Evolutionary conservation across 2,113 vertebrate genomes (phyloP).

Genomic region (Phalacrocorax aristotelis): DNA sequence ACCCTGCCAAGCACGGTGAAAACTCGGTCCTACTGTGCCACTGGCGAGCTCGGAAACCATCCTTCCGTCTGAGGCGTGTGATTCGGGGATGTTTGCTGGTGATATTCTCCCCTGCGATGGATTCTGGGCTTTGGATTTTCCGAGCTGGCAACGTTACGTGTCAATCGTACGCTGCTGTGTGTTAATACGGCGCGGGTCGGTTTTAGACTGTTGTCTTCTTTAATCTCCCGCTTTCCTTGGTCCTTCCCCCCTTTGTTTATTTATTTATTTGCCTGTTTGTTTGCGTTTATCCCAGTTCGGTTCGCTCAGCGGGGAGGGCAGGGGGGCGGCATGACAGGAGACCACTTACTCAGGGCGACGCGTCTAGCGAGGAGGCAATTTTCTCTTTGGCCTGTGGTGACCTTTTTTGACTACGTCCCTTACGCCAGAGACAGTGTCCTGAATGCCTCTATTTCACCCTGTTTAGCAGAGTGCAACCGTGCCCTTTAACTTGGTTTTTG

Average conservation of each 20-base stretch:
- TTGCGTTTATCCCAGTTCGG: not conserved
- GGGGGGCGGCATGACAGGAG: constrained; percentile 68
- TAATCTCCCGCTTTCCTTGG: not conserved
- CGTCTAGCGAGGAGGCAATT: constrained; percentile 75
- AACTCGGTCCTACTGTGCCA: not conserved
- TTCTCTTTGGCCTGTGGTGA: constrained; percentile 82
- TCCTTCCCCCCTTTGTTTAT: not conserved
- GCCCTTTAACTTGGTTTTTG: constrained; percentile 83
- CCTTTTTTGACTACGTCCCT: constrained; percentile 85
- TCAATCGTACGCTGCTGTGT: rapidly evolving
- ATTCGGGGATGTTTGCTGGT: not conserved
- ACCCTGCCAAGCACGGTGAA: not conserved
- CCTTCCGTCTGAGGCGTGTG: not conserved
- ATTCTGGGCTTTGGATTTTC: not conserved
- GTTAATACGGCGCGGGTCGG: rapidly evolving
- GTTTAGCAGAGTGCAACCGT: constrained; percentile 78
- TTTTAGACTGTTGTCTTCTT: not conserved
- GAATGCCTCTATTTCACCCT: constrained; percentile 78
- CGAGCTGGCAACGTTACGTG: not conserved
- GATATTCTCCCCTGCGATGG: not conserved
- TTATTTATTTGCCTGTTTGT: not conserved
- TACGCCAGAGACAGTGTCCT: constrained; percentile 70
- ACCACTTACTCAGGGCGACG: constrained; percentile 82
- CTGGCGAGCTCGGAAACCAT: not conserved
- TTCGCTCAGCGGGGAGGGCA: constrained; percentile 19